Base-by-base conservation (phyloP, 2,797 vertebrate species). In the Ibycter americanus region DNA sequence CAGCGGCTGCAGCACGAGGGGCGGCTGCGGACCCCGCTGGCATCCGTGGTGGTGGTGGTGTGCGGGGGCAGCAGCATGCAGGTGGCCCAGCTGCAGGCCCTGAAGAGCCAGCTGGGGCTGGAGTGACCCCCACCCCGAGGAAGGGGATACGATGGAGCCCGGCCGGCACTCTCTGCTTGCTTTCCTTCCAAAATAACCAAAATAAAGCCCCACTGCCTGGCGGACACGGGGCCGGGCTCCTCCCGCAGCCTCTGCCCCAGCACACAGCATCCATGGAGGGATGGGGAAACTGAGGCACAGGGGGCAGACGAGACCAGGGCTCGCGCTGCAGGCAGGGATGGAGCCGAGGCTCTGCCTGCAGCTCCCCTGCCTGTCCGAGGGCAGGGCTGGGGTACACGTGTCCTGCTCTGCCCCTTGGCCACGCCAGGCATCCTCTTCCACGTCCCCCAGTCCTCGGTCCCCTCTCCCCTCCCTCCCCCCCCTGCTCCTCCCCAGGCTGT, bases 51-150 rank as follows among this genome's bases (percentile, higher is more conserved):
- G 86, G 93, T 99, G 22, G 98, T 99, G 22, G 99, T 99, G 70
- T 99, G 99, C 13, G 99, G 99, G 0, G 99, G 99, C 18, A 98
- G 98, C 98, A 97, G 95, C 97, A 99, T 99, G 59, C 97, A 98
- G 79, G 93, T 97, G 47, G 97, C 93, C 38, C 98, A 98, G 91
- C 98, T 99, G 31, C 91, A 47, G 67, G 98, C 91, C 54, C 97
- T 99, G 80, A 99, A 99, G 96, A 96, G 96, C 61, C 98, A 98
- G 88, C 93, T 99, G 27, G 98, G 98, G 14, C 89, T 98, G 92
- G 63, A 93, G 74, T 95, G 92, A 97, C 11, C 0, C 3, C 55
- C 47, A 2, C 2, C 11, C 22, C 0, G 3, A 36, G 52, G 13
- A 72, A 6, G 8, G 38, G 34, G 6, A 2, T 1, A 3, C 0